These are phyloP conservation scores for Aromia moschata DNA, from an alignment of 2,888 invertebrate genomes.

Conservation along the genomic window DNA sequence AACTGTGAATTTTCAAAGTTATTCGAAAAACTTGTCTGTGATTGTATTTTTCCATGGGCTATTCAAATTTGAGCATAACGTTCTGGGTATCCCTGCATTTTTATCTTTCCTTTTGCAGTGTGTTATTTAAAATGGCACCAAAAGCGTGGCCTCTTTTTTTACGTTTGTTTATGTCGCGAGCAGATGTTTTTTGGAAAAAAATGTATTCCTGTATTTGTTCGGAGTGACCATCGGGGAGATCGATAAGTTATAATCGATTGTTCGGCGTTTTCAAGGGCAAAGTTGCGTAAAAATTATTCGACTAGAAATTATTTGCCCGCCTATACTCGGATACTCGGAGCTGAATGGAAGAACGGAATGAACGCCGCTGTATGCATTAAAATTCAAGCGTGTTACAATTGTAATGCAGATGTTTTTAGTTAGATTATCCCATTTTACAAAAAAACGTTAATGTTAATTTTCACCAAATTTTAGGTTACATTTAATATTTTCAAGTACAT, in stretches of 20 bases:
- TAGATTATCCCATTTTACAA: no score
- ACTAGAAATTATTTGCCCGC: constrained; percentile 43
- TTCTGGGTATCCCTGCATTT: no score
- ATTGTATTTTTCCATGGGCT: no score
- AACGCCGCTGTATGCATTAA: no score
- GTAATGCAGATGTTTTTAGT: no score
- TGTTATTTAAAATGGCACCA: constrained; percentile 20
- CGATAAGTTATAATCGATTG: constrained; percentile 44
- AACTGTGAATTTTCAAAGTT: no score
- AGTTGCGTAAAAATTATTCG: constrained; percentile 46
- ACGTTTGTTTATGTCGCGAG: constrained; percentile 1
- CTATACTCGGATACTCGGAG: constrained; percentile 8
- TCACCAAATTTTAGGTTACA: no score
- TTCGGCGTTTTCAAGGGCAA: constrained; percentile 41
- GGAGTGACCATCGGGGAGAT: constrained; percentile 38
- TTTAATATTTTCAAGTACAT: no score
- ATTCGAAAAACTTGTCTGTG: no score
- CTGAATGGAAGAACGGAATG: constrained; percentile 18
- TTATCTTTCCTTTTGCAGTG: constrained; percentile 28
- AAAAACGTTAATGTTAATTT: no score
- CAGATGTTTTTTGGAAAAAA: constrained; percentile 34
- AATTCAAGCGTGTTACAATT: no score
- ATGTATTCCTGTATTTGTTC: constrained; percentile 29
- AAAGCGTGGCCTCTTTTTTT: background rate
- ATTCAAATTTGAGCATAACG: no score